Base-by-base conservation (phyloP, 2,113 vertebrate species). In the Mobula birostris region DNA sequence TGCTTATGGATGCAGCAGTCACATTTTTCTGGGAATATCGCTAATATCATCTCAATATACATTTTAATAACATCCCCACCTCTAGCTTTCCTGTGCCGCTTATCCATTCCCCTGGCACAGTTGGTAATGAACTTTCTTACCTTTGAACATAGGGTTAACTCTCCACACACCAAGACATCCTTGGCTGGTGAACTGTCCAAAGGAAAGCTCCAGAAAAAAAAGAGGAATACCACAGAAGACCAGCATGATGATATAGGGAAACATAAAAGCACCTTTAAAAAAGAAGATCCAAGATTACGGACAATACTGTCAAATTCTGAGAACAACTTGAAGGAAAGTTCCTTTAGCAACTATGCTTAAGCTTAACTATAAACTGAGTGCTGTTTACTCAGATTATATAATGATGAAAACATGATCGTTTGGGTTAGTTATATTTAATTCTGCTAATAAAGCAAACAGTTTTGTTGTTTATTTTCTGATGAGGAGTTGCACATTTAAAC, bases 111-210 rank as follows among this genome's bases (percentile, higher is more conserved):
- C 32, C 32, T 70, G 29, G 32, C 36, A 32, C 58, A 93, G 19
- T 48, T 72, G 36, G 90, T 48, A 74, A 27, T 94, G n/a, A 58
- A 74, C 56, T 14, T 56, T 87, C 97, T 97, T 95, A 99, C 99
- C 99, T 99, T 99, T 99, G 96, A 99, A 99, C 97, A 99, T 98
- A 21, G 99, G 99, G 96, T 98, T 99, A 96, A 99, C 97, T 96
- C 97, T 98, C 99, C 99, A 99, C 94, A 99, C 99, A 0, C 99
- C 99, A 29, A 99, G 97, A 95, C 99, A 99, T 63, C 99, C 98
- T 95, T 97, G 98, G 95, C 99, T 99, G 95, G 99, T 98, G 3
- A 99, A 99, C 96, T 99, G 99, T 48, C 99, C 99, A 0, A 99
- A 99, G 94, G 99, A 99, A 88, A 99, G 98, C 95, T 99, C 99